Evolutionary conservation across 1,140 invertebrate species (phyloP).

Genomic region (Caerostris darwini): DNA sequence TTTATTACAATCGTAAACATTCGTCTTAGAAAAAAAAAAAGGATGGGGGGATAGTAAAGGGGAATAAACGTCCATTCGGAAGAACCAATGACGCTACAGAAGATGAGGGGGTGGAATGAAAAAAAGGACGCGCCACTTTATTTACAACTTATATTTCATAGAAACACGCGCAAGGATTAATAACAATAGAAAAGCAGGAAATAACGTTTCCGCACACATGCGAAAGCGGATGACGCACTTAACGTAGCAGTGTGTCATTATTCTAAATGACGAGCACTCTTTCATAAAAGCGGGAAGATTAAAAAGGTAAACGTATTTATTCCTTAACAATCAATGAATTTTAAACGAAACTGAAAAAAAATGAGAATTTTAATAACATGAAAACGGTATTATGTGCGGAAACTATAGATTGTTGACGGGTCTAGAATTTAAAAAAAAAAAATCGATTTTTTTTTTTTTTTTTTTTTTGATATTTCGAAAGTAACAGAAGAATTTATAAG

Average conservation of each 20-base stretch:
- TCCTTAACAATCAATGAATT: too few species aligned
- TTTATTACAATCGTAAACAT: too few species aligned
- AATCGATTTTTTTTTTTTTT: neutral
- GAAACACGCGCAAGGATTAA: constrained; percentile 2
- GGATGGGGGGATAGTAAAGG: neutral
- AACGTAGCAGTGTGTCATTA: neutral
- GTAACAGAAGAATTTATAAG: too few species aligned
- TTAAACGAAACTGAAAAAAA: too few species aligned
- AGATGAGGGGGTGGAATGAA: neutral
- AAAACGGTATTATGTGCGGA: too few species aligned
- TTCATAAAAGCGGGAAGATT: constrained; percentile 2
- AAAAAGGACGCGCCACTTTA: constrained; percentile 8
- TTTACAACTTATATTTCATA: constrained; percentile 13
- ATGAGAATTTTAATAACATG: too few species aligned
- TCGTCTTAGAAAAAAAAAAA: too few species aligned
- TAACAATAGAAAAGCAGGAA: constrained; percentile 1
- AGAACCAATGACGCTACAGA: neutral
- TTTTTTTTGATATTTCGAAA: too few species aligned
- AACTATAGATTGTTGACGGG: too few species aligned
- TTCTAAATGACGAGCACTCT: neutral
- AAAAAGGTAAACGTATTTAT: neutral
- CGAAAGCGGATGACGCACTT: constrained; percentile 3
- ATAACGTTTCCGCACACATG: neutral
- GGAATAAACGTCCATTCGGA: neutral
- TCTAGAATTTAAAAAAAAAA: too few species aligned